phyloP scores from a whole-genome alignment of 2,797 vertebrate genomes.

The Anniella stebbinsi region DNA sequence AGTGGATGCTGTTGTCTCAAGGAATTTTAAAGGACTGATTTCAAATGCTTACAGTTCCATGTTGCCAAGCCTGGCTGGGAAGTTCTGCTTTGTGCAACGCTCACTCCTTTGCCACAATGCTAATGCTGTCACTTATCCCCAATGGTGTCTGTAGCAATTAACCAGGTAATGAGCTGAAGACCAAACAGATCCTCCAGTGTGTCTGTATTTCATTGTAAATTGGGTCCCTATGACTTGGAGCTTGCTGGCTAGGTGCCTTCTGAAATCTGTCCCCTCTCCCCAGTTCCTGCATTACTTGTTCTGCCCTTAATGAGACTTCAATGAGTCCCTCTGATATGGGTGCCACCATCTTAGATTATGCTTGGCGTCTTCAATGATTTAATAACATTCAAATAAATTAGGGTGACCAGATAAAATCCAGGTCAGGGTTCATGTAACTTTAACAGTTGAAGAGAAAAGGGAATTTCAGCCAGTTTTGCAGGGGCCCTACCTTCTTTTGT shows the following conservation, averaged over 20 bases:
- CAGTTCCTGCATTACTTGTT: constrained; percentile 2
- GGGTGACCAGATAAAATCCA: no score
- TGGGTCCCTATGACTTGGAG: not conserved
- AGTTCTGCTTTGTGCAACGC: constrained; percentile 14
- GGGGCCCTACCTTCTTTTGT: no score
- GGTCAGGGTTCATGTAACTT: no score
- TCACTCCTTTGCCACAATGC: constrained; percentile 20
- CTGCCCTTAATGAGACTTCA: not conserved
- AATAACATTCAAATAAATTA: not conserved
- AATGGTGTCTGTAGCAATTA: constrained; percentile 26
- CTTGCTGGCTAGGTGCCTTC: constrained; percentile 8
- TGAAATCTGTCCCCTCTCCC: not conserved
- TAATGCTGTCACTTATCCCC: constrained; percentile 26
- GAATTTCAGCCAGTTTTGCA: no score
- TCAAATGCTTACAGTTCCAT: constrained; percentile 1
- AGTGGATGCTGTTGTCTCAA: not conserved
- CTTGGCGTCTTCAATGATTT: not conserved
- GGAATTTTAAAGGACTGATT: not conserved
- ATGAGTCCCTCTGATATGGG: not conserved
- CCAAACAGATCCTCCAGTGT: constrained; percentile 33
- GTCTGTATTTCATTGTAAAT: constrained; percentile 23
- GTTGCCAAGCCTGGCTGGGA: constrained; percentile 6
- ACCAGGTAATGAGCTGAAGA: constrained; percentile 36
- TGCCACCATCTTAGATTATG: not conserved
- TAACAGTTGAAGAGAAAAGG: no score